A percentile compares a stretch with the other conserved stretches of the same genome.
phyloP scores from a whole-genome alignment of 2,113 vertebrate genomes.

The Columbina picui region DNA sequence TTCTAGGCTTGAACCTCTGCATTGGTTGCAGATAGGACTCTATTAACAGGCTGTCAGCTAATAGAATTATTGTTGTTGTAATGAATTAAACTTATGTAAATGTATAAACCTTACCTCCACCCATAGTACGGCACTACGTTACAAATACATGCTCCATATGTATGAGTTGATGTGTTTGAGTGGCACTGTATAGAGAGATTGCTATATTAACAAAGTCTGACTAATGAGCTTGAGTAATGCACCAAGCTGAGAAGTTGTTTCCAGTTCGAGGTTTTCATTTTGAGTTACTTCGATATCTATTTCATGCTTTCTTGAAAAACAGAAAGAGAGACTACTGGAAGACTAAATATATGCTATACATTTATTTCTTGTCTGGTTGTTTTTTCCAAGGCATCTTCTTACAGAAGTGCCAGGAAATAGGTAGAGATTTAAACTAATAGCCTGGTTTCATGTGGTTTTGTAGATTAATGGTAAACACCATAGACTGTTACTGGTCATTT shows the following conservation, averaged over 20 bases:
- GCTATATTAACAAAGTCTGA: not conserved
- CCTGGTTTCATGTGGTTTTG: not conserved
- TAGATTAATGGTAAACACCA: not conserved
- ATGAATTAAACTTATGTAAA: not conserved
- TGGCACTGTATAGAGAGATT: not conserved
- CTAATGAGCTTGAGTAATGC: not conserved
- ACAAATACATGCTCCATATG: accelerated
- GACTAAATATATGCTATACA: not conserved
- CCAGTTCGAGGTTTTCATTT: not conserved
- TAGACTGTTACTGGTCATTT: not conserved
- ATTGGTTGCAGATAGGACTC: not conserved
- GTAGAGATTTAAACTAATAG: not conserved
- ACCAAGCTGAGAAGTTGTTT: not conserved
- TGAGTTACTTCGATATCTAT: not conserved
- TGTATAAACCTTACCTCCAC: not conserved
- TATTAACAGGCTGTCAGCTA: not conserved
- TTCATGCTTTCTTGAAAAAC: not conserved
- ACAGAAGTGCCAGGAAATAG: not conserved
- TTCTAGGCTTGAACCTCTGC: not conserved
- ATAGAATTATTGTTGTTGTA: not conserved
- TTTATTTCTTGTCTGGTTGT: not conserved
- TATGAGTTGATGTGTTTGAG: not conserved
- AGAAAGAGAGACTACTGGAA: not conserved
- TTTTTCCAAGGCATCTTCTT: not conserved
- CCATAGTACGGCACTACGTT: not conserved